A percentile compares a stretch with the other conserved stretches of the same genome.
phyloP scores from a whole-genome alignment of 2,797 vertebrate species.

The Zalophus californianus region DNA sequence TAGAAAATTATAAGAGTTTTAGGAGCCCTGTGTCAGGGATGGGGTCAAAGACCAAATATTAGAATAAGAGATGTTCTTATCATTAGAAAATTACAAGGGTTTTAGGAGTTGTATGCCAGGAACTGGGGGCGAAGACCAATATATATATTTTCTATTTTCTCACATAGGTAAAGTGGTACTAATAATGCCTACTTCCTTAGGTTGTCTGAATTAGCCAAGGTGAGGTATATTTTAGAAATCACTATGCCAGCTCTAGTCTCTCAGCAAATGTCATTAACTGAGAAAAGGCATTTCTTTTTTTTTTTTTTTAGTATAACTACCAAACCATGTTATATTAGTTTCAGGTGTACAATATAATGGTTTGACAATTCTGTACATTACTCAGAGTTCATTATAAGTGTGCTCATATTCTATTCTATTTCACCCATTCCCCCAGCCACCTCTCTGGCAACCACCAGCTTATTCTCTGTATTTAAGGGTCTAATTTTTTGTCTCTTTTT shows the following conservation, averaged over 20 bases:
- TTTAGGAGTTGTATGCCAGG: neutral
- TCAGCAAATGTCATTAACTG: neutral
- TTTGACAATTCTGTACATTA: neutral
- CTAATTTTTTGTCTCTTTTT: neutral
- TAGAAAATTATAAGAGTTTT: neutral
- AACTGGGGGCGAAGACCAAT: neutral
- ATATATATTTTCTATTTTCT: neutral
- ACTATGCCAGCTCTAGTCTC: neutral
- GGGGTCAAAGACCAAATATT: neutral
- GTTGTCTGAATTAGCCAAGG: neutral
- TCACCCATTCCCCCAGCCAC: neutral
- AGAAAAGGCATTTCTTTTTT: neutral
- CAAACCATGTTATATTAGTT: neutral
- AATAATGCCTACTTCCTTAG: neutral
- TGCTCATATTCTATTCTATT: neutral
- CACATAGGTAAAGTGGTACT: neutral
- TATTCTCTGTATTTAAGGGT: neutral
- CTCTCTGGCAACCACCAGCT: neutral
- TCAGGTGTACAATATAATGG: neutral
- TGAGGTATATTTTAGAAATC: neutral
- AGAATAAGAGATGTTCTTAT: neutral
- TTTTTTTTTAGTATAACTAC: neutral
- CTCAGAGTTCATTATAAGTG: neutral
- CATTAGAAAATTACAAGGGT: neutral
- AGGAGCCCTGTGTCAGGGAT: neutral